These are phyloP conservation scores for Torymus tubicola DNA, from an alignment of 2,888 invertebrate genomes.

Conservation along the genomic window DNA sequence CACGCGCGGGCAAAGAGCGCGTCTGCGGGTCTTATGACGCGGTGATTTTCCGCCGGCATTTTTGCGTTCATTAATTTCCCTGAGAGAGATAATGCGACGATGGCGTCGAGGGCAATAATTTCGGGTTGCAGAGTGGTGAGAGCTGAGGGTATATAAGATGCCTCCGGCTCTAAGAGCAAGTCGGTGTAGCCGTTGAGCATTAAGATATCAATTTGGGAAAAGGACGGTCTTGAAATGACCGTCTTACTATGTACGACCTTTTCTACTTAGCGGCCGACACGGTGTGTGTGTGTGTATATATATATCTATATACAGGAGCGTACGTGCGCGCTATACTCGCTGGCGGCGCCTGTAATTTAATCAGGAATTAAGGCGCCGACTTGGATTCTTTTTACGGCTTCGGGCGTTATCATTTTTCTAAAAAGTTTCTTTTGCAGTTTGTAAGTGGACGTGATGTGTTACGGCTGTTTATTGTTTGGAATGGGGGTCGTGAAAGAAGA, in stretches of 20 bases:
- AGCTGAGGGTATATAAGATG: not conserved
- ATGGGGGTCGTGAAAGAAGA: too few species aligned
- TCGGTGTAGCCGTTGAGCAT: not conserved
- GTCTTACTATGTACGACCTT: not conserved
- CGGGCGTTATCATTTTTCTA: not conserved
- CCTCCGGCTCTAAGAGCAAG: not conserved
- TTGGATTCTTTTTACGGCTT: too few species aligned
- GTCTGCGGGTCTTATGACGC: not conserved
- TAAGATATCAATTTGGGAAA: slow-evolving; percentile 6
- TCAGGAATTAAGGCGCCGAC: too few species aligned
- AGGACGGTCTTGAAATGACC: not conserved
- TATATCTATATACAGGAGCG: too few species aligned
- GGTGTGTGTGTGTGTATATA: too few species aligned
- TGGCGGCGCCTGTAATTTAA: too few species aligned
- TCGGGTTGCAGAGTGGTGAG: too few species aligned
- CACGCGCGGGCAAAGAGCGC: too few species aligned
- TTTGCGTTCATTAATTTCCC: not conserved
- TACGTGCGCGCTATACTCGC: too few species aligned
- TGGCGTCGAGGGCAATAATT: not conserved
- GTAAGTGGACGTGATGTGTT: not conserved
- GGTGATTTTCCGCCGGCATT: not conserved
- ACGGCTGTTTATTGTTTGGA: too few species aligned
- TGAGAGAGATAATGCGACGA: too few species aligned
- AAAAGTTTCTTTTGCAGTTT: not conserved
- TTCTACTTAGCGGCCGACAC: not conserved